A percentile compares a stretch with the other conserved stretches of the same genome.
Evolutionary conservation across 2,888 invertebrate genomes (phyloP).

Genomic region (Eumacrocentrus americanus): DNA sequence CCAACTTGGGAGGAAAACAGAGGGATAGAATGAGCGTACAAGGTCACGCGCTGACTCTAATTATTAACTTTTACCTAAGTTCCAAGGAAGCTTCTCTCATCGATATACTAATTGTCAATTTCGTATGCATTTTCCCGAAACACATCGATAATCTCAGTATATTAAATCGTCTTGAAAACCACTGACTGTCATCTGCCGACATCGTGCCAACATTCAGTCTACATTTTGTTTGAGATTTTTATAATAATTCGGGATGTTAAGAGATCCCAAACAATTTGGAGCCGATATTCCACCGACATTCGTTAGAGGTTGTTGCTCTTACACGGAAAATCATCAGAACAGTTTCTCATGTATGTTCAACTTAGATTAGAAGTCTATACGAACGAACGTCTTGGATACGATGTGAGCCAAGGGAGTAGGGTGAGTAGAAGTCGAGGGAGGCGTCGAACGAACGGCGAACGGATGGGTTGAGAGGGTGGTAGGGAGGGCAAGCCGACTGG

Average conservation of each 20-base stretch:
- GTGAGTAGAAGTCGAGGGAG: constrained; percentile 40
- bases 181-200: no score
- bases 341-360: constrained; percentile 27
- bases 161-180: no score
- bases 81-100: neutral
- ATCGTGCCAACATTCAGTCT: no score
- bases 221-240: no score
- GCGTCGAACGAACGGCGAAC: constrained; percentile 41
- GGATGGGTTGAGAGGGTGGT: constrained; percentile 35
- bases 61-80: constrained; percentile 55
- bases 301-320: no score
- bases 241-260: no score
- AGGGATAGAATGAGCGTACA: constrained; percentile 43
- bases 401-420: constrained; percentile 46
- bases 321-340: neutral
- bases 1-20: no score
- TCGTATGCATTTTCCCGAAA: no score
- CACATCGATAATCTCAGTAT: no score
- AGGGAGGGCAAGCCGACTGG: constrained; percentile 38
- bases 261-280: no score
- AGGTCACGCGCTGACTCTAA: constrained; percentile 60
- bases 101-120: constrained; percentile 5
- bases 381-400: constrained; percentile 50
- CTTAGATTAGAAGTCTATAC: constrained; percentile 29
- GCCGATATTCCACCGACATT: no score